Base-by-base conservation (phyloP, 2,113 vertebrate species). In the Cynoglossus semilaevis region DNA sequence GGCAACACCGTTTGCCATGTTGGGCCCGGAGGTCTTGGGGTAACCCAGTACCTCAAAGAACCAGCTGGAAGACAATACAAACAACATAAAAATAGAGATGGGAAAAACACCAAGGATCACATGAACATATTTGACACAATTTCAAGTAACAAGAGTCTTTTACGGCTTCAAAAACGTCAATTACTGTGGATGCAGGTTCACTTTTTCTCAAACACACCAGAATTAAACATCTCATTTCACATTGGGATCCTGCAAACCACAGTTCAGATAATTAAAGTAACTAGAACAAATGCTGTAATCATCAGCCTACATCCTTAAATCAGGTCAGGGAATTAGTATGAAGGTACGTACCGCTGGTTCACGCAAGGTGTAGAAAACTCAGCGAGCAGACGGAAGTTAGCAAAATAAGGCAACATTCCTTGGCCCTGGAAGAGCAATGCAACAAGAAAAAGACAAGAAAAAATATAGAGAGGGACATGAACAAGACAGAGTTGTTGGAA, bases 301-400 rank as follows among this genome's bases (percentile, higher is more conserved):
- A 29, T 29, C 22, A 29, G 22, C 22, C 22, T 29, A 29, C 22
- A 29, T 29, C 6, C 6, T 29, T 41, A 41, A 41, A 41, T 41
- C 11, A 51, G 48, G 41, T 36, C 17, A 36, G 48, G 15, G 46
- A 7, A 35, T 58, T 15, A 29, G 34, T 35, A 34, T 58, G 50
- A 42, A 17, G 72, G 47, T 60, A 93, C 96, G 66, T 94, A 99
- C 97, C 97, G 92, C 90, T 99, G 97, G 87, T 99, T 99, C 83
- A 99, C 96, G 83, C 96, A 99, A 17, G 96, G 97, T 69, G 95
- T 99, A 74, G 97, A 99, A 82, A 99, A 94, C 85, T 99, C 97
- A 47, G 96, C 95, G 53, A 99, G 92, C 79, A 98, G 92, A 68
- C 96, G 96, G 85, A 97, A 96, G 90, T 98, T 99, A 77, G 93